Conservation (phyloP, 2,888 invertebrate genomes). For the Theretra japonica region DNA sequence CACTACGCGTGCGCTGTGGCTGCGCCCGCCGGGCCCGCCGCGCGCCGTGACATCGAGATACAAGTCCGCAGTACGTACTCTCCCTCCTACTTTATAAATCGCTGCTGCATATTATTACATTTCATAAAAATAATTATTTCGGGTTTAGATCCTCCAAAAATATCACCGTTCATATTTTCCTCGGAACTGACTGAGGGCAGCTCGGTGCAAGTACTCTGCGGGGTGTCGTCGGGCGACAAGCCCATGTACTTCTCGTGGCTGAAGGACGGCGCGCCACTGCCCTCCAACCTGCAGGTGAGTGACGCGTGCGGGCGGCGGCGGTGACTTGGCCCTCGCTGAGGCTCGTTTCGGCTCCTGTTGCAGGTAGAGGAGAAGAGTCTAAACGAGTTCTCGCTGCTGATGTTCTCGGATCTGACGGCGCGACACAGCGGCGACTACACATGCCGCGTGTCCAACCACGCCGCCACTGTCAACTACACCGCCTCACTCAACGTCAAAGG, state of each 20-base stretch:
- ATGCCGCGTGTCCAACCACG: constrained; percentile 88
- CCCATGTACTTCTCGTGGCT: constrained; percentile 88
- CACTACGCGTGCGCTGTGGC: constrained; percentile 91
- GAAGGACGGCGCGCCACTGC: constrained; percentile 86
- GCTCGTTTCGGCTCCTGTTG: background rate
- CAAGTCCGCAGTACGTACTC: constrained; percentile 87
- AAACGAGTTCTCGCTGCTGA: constrained; percentile 88
- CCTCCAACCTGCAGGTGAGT: constrained; percentile 85
- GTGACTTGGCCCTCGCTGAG: background rate
- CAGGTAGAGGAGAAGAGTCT: constrained; percentile 87
- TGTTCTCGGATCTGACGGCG: constrained; percentile 87
- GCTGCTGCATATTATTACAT: too few species aligned
- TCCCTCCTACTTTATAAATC: background rate
- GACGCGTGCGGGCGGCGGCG: background rate
- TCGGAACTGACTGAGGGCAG: constrained; percentile 92
- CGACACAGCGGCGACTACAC: constrained; percentile 89
- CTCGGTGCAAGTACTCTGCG: constrained; percentile 91
- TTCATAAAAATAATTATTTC: background rate
- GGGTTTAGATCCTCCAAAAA: constrained; percentile 89
- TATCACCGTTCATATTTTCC: constrained; percentile 94
- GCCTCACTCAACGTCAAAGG: constrained; percentile 88
- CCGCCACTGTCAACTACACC: constrained; percentile 87
- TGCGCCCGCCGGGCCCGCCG: constrained; percentile 88
- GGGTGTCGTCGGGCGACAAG: constrained; percentile 89
- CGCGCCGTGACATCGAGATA: constrained; percentile 88